phyloP scores from a whole-genome alignment of 2,113 vertebrate species.

The Lethenteron camtschaticum region DNA sequence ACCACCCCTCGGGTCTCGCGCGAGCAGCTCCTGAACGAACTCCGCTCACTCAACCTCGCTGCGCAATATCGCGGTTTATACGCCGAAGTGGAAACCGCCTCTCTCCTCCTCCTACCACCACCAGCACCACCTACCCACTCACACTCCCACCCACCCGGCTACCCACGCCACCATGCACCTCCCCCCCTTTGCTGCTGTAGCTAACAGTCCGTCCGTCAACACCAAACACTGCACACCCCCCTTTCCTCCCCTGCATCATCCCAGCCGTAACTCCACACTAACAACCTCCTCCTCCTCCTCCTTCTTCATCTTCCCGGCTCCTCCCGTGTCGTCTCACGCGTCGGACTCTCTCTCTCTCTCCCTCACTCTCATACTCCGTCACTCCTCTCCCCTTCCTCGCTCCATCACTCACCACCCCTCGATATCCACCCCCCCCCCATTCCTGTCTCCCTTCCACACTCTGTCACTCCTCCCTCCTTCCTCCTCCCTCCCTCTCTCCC shows the following conservation, averaged over 20 bases:
- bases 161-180: neutral
- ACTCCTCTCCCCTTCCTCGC: neutral
- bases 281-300: too few species aligned
- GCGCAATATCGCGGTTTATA: too few species aligned
- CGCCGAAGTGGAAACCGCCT: neutral
- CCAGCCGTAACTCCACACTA: too few species aligned
- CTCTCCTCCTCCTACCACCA: neutral
- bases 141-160: neutral
- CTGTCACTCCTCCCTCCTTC: neutral
- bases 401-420: neutral
- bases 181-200: neutral
- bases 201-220: slow-evolving; percentile 9
- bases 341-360: neutral
- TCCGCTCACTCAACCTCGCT: too few species aligned
- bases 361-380: neutral
- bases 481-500: neutral
- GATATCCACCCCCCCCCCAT: neutral
- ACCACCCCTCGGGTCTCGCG: too few species aligned
- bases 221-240: neutral
- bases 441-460: neutral
- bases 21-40: too few species aligned
- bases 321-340: neutral
- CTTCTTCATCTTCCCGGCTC: neutral
- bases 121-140: neutral
- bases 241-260: neutral